phyloP scores from a whole-genome alignment of 2,888 invertebrate genomes.

The Clanis bilineata region DNA sequence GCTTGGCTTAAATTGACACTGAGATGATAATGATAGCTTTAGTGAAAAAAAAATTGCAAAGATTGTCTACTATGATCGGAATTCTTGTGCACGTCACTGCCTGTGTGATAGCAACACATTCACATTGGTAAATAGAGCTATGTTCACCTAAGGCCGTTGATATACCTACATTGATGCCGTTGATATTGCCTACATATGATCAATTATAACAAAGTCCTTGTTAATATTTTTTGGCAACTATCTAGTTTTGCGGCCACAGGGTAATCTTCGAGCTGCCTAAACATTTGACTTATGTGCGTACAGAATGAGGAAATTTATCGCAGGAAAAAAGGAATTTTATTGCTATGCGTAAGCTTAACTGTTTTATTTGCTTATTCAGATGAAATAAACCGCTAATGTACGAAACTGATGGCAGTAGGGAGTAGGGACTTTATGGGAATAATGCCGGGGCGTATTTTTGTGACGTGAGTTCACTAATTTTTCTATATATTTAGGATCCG shows the following conservation, averaged over 20 bases:
- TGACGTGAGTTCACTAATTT: too few species aligned
- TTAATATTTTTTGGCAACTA: background rate
- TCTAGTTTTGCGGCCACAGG: background rate
- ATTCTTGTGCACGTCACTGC: too few species aligned
- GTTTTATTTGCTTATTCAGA: slow-evolving; percentile 19
- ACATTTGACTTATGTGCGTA: slow-evolving; percentile 10
- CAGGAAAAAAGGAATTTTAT: slow-evolving; percentile 15
- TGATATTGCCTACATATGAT: too few species aligned
- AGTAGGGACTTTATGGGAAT: slow-evolving; percentile 1
- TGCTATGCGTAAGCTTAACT: slow-evolving; percentile 1
- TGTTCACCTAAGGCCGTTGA: too few species aligned
- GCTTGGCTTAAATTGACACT: too few species aligned
- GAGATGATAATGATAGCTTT: too few species aligned
- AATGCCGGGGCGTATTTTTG: background rate
- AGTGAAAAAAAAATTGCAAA: too few species aligned
- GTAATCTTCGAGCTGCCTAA: background rate
- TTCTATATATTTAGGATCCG: too few species aligned
- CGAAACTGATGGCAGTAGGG: slow-evolving; percentile 1
- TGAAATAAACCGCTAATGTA: slow-evolving; percentile 16
- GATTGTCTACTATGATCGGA: too few species aligned
- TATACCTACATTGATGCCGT: too few species aligned
- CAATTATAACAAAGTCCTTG: background rate
- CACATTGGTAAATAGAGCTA: too few species aligned
- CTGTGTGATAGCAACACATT: too few species aligned
- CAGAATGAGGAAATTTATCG: slow-evolving; percentile 11